These are phyloP conservation scores for Ciconia stormi DNA, from an alignment of 2,113 vertebrate genomes.

Conservation along the genomic window DNA sequence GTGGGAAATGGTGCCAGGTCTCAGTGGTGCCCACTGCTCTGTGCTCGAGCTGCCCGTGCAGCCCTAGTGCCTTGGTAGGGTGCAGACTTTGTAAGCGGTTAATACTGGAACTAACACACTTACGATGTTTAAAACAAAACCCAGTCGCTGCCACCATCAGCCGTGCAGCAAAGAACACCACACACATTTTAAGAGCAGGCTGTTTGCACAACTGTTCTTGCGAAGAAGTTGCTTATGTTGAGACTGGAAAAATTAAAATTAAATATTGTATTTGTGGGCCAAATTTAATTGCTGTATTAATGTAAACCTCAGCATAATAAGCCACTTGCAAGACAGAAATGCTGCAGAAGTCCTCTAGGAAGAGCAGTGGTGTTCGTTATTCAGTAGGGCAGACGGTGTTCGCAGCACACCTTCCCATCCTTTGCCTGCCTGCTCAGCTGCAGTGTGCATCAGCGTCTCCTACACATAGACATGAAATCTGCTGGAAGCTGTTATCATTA, in stretches of 20 bases:
- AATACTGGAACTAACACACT: background rate
- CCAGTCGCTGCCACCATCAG: rapidly evolving
- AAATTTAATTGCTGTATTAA: background rate
- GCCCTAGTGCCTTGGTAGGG: background rate
- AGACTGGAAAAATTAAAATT: background rate
- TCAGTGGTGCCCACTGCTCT: background rate
- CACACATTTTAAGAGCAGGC: rapidly evolving
- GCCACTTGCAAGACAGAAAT: background rate
- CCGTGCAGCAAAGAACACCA: background rate
- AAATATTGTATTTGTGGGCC: background rate
- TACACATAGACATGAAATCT: background rate
- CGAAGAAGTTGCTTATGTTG: background rate
- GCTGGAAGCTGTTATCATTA: background rate
- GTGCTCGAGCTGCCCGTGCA: background rate
- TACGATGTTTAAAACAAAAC: background rate
- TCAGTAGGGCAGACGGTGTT: background rate
- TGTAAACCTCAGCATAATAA: background rate
- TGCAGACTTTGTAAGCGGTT: background rate
- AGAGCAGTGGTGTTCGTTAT: background rate
- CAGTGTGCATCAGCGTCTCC: background rate
- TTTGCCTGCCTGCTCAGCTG: background rate
- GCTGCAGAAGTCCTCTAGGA: background rate
- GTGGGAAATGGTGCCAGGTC: background rate
- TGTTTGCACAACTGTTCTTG: background rate
- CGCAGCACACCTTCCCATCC: background rate